phyloP scores from a whole-genome alignment of 2,113 vertebrate genomes.

The Heloderma charlesbogerti region DNA sequence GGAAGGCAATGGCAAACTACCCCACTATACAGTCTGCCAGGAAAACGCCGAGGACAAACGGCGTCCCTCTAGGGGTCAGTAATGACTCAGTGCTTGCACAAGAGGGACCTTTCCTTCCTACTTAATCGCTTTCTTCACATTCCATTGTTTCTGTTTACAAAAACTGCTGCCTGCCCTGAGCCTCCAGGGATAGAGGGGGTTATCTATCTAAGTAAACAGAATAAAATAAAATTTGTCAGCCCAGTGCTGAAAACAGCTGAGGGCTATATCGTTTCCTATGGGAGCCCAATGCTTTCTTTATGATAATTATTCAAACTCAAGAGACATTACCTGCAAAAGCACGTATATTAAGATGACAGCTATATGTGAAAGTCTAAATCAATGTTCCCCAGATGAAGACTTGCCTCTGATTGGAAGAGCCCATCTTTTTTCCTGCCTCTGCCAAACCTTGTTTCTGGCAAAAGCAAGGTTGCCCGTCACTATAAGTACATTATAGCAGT shows the following conservation, averaged over 20 bases:
- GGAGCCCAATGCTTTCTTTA: neutral
- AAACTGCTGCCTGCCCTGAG: neutral
- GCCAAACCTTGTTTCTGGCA: neutral
- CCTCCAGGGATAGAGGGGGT: neutral
- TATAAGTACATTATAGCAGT: neutral
- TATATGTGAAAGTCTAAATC: neutral
- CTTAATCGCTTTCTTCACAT: neutral
- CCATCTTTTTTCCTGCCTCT: neutral
- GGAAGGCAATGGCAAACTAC: too few species aligned
- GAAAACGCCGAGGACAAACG: too few species aligned
- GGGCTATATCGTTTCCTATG: neutral
- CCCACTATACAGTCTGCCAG: too few species aligned
- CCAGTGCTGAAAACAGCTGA: constrained; percentile 1
- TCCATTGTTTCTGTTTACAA: neutral
- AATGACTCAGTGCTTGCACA: too few species aligned
- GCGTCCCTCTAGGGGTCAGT: too few species aligned
- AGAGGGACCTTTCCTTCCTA: too few species aligned
- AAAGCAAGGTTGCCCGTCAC: neutral
- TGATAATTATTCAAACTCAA: neutral
- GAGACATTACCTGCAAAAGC: constrained; percentile 2
- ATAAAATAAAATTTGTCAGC: constrained; percentile 2
- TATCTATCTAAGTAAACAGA: constrained; percentile 16
- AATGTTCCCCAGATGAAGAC: neutral
- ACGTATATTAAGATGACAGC: neutral
- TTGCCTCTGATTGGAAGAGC: neutral